Evolutionary conservation across 2,797 vertebrate genomes (phyloP).

Genomic region (Eidolon dupreanum): DNA sequence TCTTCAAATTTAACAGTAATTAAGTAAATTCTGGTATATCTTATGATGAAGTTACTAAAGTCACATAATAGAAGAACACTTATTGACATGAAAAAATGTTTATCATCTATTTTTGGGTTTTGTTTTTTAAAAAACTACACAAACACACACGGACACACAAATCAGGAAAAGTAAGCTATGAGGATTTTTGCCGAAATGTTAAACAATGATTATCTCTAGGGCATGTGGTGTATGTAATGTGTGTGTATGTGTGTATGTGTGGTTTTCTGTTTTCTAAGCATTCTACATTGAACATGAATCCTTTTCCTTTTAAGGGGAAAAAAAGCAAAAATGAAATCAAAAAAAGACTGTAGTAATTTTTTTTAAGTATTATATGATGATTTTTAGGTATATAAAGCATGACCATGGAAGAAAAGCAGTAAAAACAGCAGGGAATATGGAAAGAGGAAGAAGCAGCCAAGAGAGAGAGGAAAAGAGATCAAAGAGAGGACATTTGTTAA

Average conservation of each 20-base stretch:
- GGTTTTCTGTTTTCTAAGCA: background rate
- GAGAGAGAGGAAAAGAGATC: background rate
- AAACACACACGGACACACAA: background rate
- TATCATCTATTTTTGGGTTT: background rate
- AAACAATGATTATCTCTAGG: background rate
- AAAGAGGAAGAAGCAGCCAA: background rate
- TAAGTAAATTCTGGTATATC: background rate
- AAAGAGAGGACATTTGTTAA: slow-evolving; percentile 41
- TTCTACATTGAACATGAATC: background rate
- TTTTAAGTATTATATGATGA: background rate
- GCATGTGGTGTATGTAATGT: too few species aligned
- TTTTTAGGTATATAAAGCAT: background rate
- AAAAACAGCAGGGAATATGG: background rate
- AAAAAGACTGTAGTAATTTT: slow-evolving; percentile 1
- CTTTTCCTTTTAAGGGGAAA: background rate
- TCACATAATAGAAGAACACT: background rate
- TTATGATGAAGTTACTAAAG: background rate
- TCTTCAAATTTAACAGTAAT: slow-evolving; percentile 7
- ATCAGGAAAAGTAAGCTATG: background rate
- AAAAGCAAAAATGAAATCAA: slow-evolving; percentile 23
- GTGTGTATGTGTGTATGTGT: background rate
- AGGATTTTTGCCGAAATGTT: slow-evolving; percentile 34
- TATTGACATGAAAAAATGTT: background rate
- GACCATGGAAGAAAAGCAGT: background rate
- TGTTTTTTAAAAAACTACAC: background rate